Conservation (phyloP, 92 coral and sea anemone species). For the Nematostella vectensis region DNA sequence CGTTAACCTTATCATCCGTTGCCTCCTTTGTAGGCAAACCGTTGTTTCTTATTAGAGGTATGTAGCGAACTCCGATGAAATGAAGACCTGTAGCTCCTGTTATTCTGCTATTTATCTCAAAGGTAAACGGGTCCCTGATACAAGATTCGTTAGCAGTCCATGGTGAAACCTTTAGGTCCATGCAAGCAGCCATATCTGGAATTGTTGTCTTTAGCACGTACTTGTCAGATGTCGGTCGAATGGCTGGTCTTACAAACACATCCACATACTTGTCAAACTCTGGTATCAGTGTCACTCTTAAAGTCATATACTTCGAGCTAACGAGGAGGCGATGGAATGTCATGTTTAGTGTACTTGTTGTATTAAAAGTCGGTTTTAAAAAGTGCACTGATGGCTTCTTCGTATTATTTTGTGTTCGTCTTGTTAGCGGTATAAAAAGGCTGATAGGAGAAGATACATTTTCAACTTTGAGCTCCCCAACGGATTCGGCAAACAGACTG, state of each 20-base stretch:
- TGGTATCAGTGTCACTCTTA: constrained; percentile 34
- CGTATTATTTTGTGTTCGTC: constrained; percentile 14
- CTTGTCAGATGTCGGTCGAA: constrained; percentile 34
- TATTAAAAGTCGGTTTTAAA: constrained; percentile 44
- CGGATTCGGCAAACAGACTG: constrained; percentile 41
- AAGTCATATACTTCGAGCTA: constrained; percentile 24
- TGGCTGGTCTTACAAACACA: constrained; percentile 26
- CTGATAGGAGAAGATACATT: constrained; percentile 51
- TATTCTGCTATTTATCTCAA: constrained; percentile 41
- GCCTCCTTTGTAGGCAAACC: constrained; percentile 8
- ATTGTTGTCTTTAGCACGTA: constrained; percentile 33
- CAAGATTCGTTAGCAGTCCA: constrained; percentile 21
- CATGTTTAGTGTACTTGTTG: constrained; percentile 27
- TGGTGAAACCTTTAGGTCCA: constrained; percentile 7
- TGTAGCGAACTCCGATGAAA: constrained; percentile 59
- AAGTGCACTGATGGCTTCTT: constrained; percentile 26
- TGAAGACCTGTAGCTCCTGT: constrained; percentile 69
- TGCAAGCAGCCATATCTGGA: constrained; percentile 47
- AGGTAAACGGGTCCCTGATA: constrained; percentile 43
- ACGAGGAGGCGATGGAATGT: constrained; percentile 39
- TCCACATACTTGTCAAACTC: constrained; percentile 30
- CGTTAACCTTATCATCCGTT: not conserved
- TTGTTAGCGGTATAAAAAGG: constrained; percentile 34
- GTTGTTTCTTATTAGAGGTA: not conserved
- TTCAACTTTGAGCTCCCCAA: constrained; percentile 39